These are phyloP conservation scores for Ligdia adustata DNA, from an alignment of 2,888 invertebrate genomes.

Conservation along the genomic window DNA sequence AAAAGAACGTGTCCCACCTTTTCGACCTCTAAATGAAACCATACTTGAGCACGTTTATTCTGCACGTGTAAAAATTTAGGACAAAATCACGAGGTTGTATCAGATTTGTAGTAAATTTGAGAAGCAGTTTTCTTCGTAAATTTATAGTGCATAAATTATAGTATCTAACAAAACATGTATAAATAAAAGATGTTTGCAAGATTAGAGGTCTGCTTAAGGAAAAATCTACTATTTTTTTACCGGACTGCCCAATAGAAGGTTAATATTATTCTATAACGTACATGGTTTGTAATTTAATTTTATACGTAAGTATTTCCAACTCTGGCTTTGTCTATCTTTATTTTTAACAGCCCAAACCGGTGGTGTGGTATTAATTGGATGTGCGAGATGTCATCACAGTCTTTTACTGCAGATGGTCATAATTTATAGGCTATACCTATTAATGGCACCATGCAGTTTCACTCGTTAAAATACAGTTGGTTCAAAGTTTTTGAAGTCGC, in stretches of 20 bases:
- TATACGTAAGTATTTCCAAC: too few relatives aligned
- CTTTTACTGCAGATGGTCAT: too few relatives aligned
- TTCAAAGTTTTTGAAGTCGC: too few relatives aligned
- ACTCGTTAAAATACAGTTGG: too few relatives aligned
- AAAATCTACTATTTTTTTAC: too few relatives aligned
- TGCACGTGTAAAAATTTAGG: constrained; percentile 44
- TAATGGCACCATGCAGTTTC: too few relatives aligned
- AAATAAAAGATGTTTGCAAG: background rate
- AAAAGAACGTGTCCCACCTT: constrained; percentile 4
- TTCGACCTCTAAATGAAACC: constrained; percentile 50
- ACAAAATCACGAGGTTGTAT: constrained; percentile 21
- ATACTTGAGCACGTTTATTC: constrained; percentile 56
- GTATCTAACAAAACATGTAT: constrained; percentile 3
- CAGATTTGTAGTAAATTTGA: constrained; percentile 5
- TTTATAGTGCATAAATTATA: constrained; percentile 8
- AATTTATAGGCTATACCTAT: too few relatives aligned
- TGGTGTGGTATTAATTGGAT: background rate
- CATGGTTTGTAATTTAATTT: too few relatives aligned
- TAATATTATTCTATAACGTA: too few relatives aligned
- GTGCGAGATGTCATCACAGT: background rate
- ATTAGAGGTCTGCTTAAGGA: background rate
- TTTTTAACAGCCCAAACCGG: too few relatives aligned
- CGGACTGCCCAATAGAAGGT: too few relatives aligned
- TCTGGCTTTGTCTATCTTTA: too few relatives aligned
- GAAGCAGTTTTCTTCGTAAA: constrained; percentile 13